Conservation (phyloP, 2,888 invertebrate species). For the Lasioglossum figueresi region DNA sequence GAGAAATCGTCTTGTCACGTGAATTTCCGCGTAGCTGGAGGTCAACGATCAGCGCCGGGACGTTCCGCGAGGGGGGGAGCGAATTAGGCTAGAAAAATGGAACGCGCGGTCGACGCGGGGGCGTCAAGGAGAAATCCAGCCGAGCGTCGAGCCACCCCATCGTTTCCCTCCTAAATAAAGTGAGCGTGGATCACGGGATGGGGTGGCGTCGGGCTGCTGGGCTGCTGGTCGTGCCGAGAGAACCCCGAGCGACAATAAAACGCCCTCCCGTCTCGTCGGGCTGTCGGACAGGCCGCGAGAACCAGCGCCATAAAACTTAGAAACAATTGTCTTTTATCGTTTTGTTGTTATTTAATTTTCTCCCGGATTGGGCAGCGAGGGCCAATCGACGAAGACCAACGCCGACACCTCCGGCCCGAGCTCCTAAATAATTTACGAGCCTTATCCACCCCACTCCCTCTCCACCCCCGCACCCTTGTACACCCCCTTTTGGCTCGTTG, state of each 20-base stretch:
- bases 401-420: slow-evolving; percentile 70
- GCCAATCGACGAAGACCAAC: slow-evolving; percentile 64
- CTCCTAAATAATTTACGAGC: slow-evolving; percentile 82
- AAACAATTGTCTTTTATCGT: slow-evolving; percentile 84
- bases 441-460: background rate
- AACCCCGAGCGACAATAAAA: slow-evolving; percentile 69
- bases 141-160: slow-evolving; percentile 63
- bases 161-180: slow-evolving; percentile 75
- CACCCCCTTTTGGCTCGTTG: slow-evolving; percentile 9
- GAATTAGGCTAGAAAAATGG: slow-evolving; percentile 6
- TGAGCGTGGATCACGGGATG: slow-evolving; percentile 69
- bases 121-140: slow-evolving; percentile 35
- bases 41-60: background rate
- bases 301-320: slow-evolving; percentile 82
- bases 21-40: background rate
- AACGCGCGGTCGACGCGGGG: background rate
- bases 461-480: slow-evolving; percentile 42
- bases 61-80: background rate
- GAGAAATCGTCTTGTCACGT: too few species aligned
- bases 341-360: slow-evolving; percentile 84
- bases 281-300: slow-evolving; percentile 72
- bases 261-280: slow-evolving; percentile 74
- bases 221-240: slow-evolving; percentile 52
- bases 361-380: slow-evolving; percentile 72
- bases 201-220: slow-evolving; percentile 49